Base-by-base conservation (phyloP, 2,888 invertebrate species). In the Lepidocyrtoides sp. region DNA sequence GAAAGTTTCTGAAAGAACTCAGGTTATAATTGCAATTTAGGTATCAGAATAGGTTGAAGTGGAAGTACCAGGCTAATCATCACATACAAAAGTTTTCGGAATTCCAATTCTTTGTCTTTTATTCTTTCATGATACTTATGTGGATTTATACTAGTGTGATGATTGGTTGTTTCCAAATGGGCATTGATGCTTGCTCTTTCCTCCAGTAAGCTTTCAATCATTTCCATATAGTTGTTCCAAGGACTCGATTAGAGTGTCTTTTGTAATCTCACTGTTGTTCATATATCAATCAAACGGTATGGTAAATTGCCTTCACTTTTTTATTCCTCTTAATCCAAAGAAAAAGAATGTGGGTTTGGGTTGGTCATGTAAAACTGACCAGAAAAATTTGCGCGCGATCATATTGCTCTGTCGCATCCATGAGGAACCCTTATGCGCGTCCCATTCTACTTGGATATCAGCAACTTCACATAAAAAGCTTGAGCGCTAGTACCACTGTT, bases 161-260 rank as follows among this genome's bases (percentile, higher is more conserved):
- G 90, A 90, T 84, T 90, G 63, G 90, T 41, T 90, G 77, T 48
- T 90, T 90, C 90, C 84, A 41, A 84, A 90, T 90, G 90, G 90
- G 90, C 90, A 90, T 85, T 85, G 14, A 48, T 90, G 90, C 77
- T 81, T 81, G 75, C 83, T 90, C 84, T 77, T 72, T 85, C 90
- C 79, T 90, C 90, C 44, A 29, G 84, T 41, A 26, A 84, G 90
- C 90, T 23, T 84, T 66, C 48, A 36, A 44, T 10, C 20, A 20
- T 26, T 82, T 48, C 7, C n/a, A n/a, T n/a, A n/a, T 44, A 44
- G 51, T 36, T 32, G 44, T 69, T 81, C n/a, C 60, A 77, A 77
- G 51, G 17, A 60, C 36, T 20, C n/a, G n/a, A n/a, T n/a, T n/a
- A n/a, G n/a, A 75, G n/a, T 75, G 41, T n/a, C 17, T 17, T 2